Evolutionary conservation across 2,113 vertebrate species (phyloP).

Genomic region (Podiceps cristatus): DNA sequence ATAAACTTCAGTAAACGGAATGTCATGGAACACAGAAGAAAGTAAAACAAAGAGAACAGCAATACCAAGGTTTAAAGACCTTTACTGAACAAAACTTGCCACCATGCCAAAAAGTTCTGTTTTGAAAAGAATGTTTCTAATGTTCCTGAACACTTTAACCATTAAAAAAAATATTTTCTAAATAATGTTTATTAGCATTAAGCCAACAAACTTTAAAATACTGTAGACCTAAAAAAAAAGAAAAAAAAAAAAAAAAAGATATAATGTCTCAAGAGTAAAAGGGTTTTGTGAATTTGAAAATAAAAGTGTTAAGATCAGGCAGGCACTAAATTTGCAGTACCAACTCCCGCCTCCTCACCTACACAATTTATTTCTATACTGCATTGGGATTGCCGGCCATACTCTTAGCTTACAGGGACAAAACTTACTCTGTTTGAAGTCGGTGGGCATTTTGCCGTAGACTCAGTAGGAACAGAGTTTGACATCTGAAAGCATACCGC

Average conservation of each 20-base stretch:
- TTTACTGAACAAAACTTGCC: not conserved
- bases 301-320: not conserved
- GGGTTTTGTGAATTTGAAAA: not conserved
- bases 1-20: not conserved
- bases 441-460: not conserved
- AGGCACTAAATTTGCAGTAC: not conserved
- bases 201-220: not conserved
- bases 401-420: not conserved
- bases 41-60: not conserved
- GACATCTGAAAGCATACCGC: not conserved
- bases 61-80: not conserved
- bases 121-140: not conserved
- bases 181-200: not conserved
- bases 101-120: not conserved
- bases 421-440: slow-evolving; percentile 46
- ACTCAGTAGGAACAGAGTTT: not conserved
- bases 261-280: not conserved
- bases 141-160: not conserved
- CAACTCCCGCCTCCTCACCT: not conserved
- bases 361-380: not conserved
- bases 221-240: not conserved
- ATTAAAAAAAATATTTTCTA: not conserved
- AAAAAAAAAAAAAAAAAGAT: not conserved
- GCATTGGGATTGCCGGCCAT: not conserved
- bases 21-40: not conserved